These are phyloP conservation scores for Xenopus borealis DNA, from an alignment of 2,113 vertebrate genomes.

Conservation along the genomic window DNA sequence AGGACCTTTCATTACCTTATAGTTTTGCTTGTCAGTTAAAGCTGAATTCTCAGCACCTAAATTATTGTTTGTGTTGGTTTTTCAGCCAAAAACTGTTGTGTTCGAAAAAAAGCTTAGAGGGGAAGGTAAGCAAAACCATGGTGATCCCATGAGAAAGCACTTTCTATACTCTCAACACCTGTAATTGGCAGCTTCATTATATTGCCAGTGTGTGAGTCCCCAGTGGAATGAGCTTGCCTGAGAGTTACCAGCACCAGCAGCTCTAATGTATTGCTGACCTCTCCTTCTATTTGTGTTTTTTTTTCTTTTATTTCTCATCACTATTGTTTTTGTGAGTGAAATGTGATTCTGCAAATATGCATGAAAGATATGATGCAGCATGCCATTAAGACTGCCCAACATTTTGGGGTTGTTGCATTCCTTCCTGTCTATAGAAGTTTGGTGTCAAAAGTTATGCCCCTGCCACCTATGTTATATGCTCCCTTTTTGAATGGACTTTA, in stretches of 20 bases:
- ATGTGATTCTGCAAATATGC: too few relatives aligned
- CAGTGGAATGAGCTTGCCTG: background rate
- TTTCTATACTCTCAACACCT: constrained; percentile 9
- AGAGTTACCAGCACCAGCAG: background rate
- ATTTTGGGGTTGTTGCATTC: too few relatives aligned
- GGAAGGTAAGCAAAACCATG: background rate
- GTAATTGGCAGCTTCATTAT: background rate
- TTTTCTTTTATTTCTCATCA: too few relatives aligned
- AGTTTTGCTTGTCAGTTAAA: too few relatives aligned
- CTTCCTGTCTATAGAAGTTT: too few relatives aligned
- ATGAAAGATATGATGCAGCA: too few relatives aligned
- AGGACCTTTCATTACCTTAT: too few relatives aligned
- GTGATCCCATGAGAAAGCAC: background rate
- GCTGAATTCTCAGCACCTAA: too few relatives aligned
- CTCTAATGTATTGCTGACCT: background rate
- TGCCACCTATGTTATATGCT: too few relatives aligned
- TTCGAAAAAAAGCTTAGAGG: constrained; percentile 7
- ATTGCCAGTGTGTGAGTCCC: background rate
- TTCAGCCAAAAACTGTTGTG: background rate
- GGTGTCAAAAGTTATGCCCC: too few relatives aligned
- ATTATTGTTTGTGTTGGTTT: background rate
- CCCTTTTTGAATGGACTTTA: too few relatives aligned
- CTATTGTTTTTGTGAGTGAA: background rate
- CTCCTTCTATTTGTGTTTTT: background rate
- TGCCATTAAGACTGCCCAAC: too few relatives aligned